Percentiles rank a stretch among this genome's conserved stretches.
Evolutionary conservation across 1,140 invertebrate genomes (phyloP).

Genomic region (Luehdorfia chinensis): DNA sequence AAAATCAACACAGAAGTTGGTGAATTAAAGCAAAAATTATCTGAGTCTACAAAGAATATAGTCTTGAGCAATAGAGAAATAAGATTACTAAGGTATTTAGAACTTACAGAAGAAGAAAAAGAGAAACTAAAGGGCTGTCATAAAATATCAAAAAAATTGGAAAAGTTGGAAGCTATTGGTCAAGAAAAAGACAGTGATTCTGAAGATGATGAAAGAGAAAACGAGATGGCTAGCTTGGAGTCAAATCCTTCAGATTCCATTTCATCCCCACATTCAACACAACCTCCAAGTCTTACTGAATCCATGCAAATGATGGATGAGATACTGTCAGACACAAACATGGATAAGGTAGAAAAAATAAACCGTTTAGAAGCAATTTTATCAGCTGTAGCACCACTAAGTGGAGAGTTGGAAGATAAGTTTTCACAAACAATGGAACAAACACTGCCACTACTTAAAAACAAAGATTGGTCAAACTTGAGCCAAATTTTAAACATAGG

Average conservation of each 20-base stretch:
- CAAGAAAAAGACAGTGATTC: constrained; percentile 84
- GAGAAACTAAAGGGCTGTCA: constrained; percentile 94
- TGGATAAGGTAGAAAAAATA: constrained; percentile 92
- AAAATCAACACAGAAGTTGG: constrained; percentile 93
- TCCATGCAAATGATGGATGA: constrained; percentile 94
- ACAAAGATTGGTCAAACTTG: constrained; percentile 71
- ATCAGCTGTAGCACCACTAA: constrained; percentile 83
- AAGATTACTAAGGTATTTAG: constrained; percentile 90
- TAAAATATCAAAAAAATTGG: constrained; percentile 95
- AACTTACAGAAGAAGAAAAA: constrained; percentile 95
- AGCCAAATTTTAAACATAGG: constrained; percentile 69
- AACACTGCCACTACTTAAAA: constrained; percentile 71
- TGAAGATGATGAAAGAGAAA: constrained; percentile 85
- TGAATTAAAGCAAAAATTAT: constrained; percentile 90
- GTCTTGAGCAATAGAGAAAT: constrained; percentile 96
- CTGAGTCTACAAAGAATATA: constrained; percentile 89
- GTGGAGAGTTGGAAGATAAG: constrained; percentile 67
- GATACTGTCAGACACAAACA: constrained; percentile 88
- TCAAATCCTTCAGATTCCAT: constrained; percentile 85
- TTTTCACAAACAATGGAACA: constrained; percentile 74
- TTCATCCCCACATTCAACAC: constrained; percentile 84
- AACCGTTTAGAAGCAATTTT: constrained; percentile 91
- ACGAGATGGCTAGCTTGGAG: constrained; percentile 87
- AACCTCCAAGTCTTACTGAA: constrained; percentile 92
- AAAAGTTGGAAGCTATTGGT: constrained; percentile 88